Conservation (phyloP, 2,113 vertebrate genomes). For the Oxyruncus cristatus region DNA sequence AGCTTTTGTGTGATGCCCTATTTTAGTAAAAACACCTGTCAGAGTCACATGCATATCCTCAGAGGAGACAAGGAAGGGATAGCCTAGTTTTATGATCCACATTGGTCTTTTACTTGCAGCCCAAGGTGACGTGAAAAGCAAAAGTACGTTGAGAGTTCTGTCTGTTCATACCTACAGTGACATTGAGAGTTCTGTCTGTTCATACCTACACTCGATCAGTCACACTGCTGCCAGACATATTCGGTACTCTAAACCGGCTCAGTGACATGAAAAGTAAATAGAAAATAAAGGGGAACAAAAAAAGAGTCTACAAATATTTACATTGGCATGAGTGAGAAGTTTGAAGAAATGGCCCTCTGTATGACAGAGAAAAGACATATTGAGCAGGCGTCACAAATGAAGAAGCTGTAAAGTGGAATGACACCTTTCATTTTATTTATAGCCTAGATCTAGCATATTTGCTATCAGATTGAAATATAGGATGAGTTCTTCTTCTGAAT, state of each 20-base stretch:
- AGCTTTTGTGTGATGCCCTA: background rate
- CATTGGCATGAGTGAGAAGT: background rate
- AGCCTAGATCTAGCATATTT: background rate
- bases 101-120: background rate
- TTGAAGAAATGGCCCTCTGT: background rate
- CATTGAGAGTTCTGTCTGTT: background rate
- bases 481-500: background rate
- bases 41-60: background rate
- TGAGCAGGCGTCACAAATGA: background rate
- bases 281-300: too few species aligned
- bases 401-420: conserved; percentile 15
- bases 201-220: background rate
- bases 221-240: background rate
- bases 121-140: background rate
- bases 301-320: background rate
- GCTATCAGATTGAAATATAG: background rate
- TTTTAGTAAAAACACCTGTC: background rate
- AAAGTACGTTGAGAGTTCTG: background rate
- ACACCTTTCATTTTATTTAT: conserved; percentile 31
- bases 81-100: background rate
- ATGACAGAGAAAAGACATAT: background rate
- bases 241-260: background rate
- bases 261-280: background rate
- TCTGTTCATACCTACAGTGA: background rate
- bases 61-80: background rate